Conservation (phyloP, 1,140 invertebrate genomes). For the Ceratosolen fusciceps region DNA sequence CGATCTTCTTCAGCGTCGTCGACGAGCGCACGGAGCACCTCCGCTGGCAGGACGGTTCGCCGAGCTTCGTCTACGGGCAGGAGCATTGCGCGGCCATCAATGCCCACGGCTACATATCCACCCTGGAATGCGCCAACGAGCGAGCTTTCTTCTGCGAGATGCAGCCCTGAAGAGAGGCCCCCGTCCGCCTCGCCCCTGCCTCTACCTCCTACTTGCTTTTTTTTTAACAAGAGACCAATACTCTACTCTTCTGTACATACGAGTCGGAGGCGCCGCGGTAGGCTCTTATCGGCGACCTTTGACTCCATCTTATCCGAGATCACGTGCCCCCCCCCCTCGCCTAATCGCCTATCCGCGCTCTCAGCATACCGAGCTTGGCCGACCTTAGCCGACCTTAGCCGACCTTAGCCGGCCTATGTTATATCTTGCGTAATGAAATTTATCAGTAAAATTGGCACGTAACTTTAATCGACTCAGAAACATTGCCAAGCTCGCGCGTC, state of each 20-base stretch:
- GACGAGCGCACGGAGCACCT: neutral
- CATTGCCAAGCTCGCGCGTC: too few relatives aligned
- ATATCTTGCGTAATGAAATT: too few relatives aligned
- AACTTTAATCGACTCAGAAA: too few relatives aligned
- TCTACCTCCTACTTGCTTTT: too few relatives aligned
- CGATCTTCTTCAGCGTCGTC: constrained; percentile 52
- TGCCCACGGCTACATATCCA: neutral
- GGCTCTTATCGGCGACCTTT: neutral
- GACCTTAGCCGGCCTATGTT: too few relatives aligned
- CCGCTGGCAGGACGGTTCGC: neutral
- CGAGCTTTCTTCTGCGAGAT: constrained; percentile 23
- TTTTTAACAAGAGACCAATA: too few relatives aligned
- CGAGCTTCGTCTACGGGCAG: neutral
- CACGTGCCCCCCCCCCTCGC: neutral
- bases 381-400: neutral
- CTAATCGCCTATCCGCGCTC: too few relatives aligned
- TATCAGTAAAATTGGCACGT: too few relatives aligned
- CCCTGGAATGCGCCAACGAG: neutral
- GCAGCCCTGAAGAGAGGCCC: neutral
- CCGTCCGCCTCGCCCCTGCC: neutral
- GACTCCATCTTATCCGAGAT: neutral
- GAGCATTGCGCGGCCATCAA: constrained; percentile 1
- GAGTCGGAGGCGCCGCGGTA: neutral
- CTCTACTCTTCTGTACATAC: neutral
- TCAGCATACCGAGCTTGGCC: too few relatives aligned